Conservation (phyloP, 2,797 vertebrate genomes). For the Danio choprae region DNA sequence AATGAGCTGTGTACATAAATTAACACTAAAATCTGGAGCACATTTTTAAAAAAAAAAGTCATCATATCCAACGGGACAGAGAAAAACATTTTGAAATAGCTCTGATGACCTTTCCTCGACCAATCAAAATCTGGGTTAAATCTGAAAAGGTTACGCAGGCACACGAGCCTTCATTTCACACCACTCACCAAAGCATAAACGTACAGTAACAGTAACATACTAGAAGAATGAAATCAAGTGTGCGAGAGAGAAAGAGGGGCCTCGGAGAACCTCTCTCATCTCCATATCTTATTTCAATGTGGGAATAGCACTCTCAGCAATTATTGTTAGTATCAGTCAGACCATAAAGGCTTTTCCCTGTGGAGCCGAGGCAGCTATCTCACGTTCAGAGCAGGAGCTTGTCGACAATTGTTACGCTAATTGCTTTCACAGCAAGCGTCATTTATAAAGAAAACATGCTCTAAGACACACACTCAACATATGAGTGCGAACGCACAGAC, state of each 20-base stretch:
- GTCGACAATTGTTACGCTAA: constrained; percentile 80
- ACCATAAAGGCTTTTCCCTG: constrained; percentile 76
- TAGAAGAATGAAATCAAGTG: neutral
- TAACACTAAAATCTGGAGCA: neutral
- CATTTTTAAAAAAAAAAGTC: neutral
- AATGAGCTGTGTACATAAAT: constrained; percentile 18
- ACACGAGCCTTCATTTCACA: neutral
- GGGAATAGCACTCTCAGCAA: constrained; percentile 71
- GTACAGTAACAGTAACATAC: neutral
- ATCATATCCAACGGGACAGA: constrained; percentile 3
- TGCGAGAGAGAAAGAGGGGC: constrained; percentile 3
- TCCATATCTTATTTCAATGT: constrained; percentile 69
- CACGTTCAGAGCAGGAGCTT: constrained; percentile 73
- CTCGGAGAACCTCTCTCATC: constrained; percentile 51
- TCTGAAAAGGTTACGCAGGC: constrained; percentile 14
- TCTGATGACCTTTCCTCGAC: constrained; percentile 20
- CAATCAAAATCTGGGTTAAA: constrained; percentile 19
- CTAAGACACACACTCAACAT: constrained; percentile 55
- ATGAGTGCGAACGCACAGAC: constrained; percentile 7
- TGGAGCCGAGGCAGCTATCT: constrained; percentile 72
- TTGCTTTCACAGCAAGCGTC: constrained; percentile 78
- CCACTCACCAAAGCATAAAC: neutral
- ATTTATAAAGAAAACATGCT: constrained; percentile 79
- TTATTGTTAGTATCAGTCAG: constrained; percentile 76
- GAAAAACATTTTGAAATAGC: neutral